Conservation (phyloP, 1,140 invertebrate species). For the Wiebesia pumilae region DNA sequence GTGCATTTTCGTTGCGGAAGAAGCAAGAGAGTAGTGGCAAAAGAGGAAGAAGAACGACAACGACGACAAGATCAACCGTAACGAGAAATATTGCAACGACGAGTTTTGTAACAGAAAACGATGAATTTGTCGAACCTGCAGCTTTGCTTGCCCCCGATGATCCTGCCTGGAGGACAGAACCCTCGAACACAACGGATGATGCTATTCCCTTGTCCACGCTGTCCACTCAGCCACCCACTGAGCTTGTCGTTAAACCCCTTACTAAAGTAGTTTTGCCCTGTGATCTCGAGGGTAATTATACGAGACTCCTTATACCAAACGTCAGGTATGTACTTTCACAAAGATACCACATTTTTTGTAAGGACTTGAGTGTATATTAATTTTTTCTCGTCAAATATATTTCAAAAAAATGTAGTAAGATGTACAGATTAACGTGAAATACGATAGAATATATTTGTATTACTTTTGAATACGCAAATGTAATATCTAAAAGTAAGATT, state of each 20-base stretch:
- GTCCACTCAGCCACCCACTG: conserved; percentile 64
- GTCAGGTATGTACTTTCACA: conserved; percentile 61
- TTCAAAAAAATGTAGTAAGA: too few relatives aligned
- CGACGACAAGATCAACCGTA: conserved; percentile 58
- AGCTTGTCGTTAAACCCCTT: conserved; percentile 70
- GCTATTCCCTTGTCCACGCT: conserved; percentile 54
- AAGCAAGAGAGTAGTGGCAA: conserved; percentile 60
- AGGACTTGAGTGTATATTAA: neutral
- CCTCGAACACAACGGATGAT: conserved; percentile 55
- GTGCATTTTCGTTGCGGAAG: conserved; percentile 68
- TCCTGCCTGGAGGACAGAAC: conserved; percentile 64
- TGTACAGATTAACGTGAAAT: too few relatives aligned
- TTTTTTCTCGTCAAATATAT: too few relatives aligned
- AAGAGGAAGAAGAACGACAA: conserved; percentile 66
- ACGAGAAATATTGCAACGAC: neutral
- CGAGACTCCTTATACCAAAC: conserved; percentile 65
- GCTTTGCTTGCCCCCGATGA: conserved; percentile 69
- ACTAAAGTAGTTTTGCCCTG: conserved; percentile 71
- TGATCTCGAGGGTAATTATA: conserved; percentile 71
- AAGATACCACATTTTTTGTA: neutral
- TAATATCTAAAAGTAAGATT: too few relatives aligned
- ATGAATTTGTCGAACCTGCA: conserved; percentile 63
- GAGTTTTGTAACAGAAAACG: conserved; percentile 50
- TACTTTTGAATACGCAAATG: too few relatives aligned
- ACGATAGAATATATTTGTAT: too few relatives aligned